Conservation (phyloP, 2,888 invertebrate genomes). For the Napeogenes sylphis region DNA sequence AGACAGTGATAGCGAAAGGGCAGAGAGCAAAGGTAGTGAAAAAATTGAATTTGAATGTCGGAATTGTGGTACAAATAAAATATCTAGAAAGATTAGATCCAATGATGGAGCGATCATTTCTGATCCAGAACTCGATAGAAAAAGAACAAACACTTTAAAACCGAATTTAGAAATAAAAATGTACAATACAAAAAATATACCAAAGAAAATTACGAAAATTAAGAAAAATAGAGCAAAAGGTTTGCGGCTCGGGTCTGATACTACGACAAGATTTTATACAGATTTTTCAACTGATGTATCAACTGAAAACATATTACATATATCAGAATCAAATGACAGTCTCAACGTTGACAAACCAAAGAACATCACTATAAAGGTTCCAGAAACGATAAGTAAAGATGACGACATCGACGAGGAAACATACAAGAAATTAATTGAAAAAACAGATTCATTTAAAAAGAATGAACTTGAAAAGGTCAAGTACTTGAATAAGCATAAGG, state of each 20-base stretch:
- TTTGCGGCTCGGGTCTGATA: constrained; percentile 65
- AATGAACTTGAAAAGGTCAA: constrained; percentile 73
- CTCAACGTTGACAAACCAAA: constrained; percentile 65
- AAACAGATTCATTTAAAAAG: constrained; percentile 75
- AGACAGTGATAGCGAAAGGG: constrained; percentile 60
- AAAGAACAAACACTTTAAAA: constrained; percentile 42
- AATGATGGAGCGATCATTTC: constrained; percentile 54
- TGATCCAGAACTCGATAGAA: constrained; percentile 63
- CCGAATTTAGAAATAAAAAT: constrained; percentile 75
- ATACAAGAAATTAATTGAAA: constrained; percentile 69
- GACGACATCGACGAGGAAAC: constrained; percentile 71
- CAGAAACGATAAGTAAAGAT: constrained; percentile 61
- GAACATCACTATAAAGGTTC: constrained; percentile 41
- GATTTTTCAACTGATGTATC: constrained; percentile 81
- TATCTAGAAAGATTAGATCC: constrained; percentile 51
- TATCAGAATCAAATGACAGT: constrained; percentile 82
- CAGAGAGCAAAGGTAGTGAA: constrained; percentile 56
- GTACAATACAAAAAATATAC: constrained; percentile 83
- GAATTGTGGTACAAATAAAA: constrained; percentile 69
- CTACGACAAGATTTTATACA: constrained; percentile 82
- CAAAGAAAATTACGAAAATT: constrained; percentile 83
- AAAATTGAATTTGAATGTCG: constrained; percentile 72
- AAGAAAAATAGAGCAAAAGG: constrained; percentile 81
- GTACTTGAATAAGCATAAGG: constrained; percentile 70
- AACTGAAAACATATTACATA: constrained; percentile 78